Conservation (phyloP, 2,797 vertebrate genomes). For the Lates japonicus region DNA sequence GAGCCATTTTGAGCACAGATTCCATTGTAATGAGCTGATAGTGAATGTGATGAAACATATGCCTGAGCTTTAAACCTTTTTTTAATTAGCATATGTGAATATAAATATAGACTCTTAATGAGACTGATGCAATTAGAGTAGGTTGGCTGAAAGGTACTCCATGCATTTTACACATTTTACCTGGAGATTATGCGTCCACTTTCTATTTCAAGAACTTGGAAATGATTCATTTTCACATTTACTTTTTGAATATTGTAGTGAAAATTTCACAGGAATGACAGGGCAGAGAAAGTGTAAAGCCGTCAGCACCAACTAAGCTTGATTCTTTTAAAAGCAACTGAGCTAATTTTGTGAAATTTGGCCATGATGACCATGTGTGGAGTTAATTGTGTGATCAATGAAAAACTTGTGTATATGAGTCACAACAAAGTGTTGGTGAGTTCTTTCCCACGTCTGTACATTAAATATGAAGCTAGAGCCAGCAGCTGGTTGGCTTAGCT, state of each 20-base stretch:
- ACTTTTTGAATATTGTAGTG: slow-evolving; percentile 11
- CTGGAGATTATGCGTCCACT: background rate
- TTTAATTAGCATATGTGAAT: slow-evolving; percentile 66
- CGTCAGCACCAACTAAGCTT: background rate
- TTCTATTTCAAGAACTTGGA: slow-evolving; percentile 36
- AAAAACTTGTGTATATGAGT: slow-evolving; percentile 9
- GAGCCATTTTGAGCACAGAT: slow-evolving; percentile 43
- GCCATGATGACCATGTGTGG: background rate
- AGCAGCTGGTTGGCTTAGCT: background rate
- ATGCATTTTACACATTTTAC: slow-evolving; percentile 26
- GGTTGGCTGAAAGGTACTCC: slow-evolving; percentile 31
- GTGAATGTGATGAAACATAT: slow-evolving; percentile 61
- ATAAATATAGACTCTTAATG: slow-evolving; percentile 59
- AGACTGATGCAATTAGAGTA: slow-evolving; percentile 63
- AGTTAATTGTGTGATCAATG: background rate
- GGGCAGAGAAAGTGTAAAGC: background rate
- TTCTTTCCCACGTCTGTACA: background rate
- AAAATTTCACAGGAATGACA: background rate
- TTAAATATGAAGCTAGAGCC: background rate
- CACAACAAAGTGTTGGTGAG: background rate
- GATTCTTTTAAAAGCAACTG: slow-evolving; percentile 3
- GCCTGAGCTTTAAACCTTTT: slow-evolving; percentile 54
- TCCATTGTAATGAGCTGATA: slow-evolving; percentile 62
- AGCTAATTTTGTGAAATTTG: background rate
- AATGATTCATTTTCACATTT: slow-evolving; percentile 37